phyloP scores from a whole-genome alignment of 1,140 invertebrate genomes.

The Chrysomallon squamiferum region DNA sequence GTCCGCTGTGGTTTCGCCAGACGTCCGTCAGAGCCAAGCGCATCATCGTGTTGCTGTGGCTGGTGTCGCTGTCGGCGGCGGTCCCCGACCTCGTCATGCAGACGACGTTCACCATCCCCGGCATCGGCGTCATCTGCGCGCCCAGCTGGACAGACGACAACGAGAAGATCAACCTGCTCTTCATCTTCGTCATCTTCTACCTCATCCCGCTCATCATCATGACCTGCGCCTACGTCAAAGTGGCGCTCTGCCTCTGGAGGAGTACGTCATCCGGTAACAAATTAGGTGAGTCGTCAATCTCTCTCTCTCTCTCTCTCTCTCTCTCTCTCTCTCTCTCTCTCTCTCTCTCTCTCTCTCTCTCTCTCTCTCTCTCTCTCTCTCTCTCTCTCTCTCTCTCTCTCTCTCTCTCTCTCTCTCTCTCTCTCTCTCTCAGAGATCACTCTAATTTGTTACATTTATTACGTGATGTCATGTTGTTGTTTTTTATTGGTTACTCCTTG shows the following conservation, averaged over 20 bases:
- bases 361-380: background rate
- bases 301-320: background rate
- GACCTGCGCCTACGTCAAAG: conserved; percentile 83
- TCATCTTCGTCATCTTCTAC: conserved; percentile 78
- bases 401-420: background rate
- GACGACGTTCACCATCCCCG: background rate
- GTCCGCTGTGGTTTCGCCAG: conserved; percentile 77
- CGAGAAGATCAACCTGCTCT: conserved; percentile 70
- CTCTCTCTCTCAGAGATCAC: no score
- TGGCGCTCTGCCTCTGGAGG: conserved; percentile 81
- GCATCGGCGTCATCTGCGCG: conserved; percentile 14
- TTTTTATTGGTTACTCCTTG: no score
- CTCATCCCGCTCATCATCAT: conserved; percentile 81
- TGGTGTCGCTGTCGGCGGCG: conserved; percentile 51
- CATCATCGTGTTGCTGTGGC: conserved; percentile 80
- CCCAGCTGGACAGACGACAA: conserved; percentile 17
- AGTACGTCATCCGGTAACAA: conserved; percentile 20
- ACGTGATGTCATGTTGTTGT: no score
- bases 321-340: background rate
- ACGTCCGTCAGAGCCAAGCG: conserved; percentile 77
- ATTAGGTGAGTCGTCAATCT: conserved; percentile 12
- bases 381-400: background rate
- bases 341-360: conserved; percentile 8
- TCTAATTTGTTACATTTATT: no score
- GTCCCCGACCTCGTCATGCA: conserved; percentile 16